These are phyloP conservation scores for Chiroxiphia lanceolata DNA, from an alignment of 2,797 vertebrate species.

Conservation along the genomic window DNA sequence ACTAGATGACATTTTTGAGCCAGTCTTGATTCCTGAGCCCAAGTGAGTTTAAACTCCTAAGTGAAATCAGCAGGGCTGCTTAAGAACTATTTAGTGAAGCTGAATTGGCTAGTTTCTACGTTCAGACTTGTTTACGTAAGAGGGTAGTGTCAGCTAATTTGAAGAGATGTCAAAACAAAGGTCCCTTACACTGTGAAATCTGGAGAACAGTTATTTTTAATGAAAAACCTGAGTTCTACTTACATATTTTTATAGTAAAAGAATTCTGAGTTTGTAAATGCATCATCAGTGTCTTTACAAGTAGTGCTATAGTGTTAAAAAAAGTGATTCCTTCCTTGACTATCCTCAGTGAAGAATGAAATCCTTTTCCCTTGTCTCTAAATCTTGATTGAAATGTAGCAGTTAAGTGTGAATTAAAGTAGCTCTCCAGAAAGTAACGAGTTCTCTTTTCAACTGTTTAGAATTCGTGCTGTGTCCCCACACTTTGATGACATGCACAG, in stretches of 20 bases:
- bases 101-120: neutral
- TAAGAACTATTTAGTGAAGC: neutral
- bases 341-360: neutral
- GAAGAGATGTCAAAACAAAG: neutral
- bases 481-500: slow-evolving; percentile 97
- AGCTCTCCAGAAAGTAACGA: neutral
- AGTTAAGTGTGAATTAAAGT: neutral
- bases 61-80: neutral
- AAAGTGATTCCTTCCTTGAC: neutral
- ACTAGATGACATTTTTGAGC: slow-evolving; percentile 95
- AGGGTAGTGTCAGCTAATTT: neutral
- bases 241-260: neutral
- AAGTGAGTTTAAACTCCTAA: slow-evolving; percentile 80
- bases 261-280: neutral
- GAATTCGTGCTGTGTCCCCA: slow-evolving; percentile 90
- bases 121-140: neutral
- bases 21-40: slow-evolving; percentile 93
- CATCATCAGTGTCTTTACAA: neutral
- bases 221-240: neutral
- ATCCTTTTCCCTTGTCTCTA: neutral
- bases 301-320: neutral
- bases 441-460: slow-evolving; percentile 58
- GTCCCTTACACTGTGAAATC: neutral
- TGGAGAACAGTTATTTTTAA: neutral
- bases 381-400: neutral